Evolutionary conservation across 2,888 invertebrate species (phyloP), one percentile per base, ranked within the genome.

Genomic region (Silvanus unidentatus): DNA sequence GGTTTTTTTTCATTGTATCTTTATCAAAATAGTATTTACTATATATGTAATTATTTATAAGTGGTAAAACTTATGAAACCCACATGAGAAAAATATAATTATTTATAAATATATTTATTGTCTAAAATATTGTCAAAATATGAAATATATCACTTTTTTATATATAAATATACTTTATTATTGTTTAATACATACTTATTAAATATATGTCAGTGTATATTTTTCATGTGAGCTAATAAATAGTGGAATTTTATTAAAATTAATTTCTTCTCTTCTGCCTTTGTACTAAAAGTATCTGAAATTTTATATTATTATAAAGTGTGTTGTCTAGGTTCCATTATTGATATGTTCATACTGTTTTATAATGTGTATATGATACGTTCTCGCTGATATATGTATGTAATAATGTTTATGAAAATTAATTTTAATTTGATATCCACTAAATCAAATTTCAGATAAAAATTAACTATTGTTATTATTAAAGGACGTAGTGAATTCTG

Each of bases 91-190:
- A 50, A 46, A 45, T 48, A 47, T 49, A 45, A 47, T 50, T 50
- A 48, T 55, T 48, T 48, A 52, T 53, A 58, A 53, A 52, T 54
- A 55, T 54, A 52, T 56, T 58, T 64, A 65, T 64, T 64, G 64
- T 65, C 64, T 63, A 63, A 57, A 53, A 60, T 63, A 63, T 65
- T 64, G 63, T 64, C 64, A 58, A 10, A 58, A 63, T 61, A 62
- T 62, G 58, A 60, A 52, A 57, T 45, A 47, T 63, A 63, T 65
- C 64, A 65, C 63, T 55, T 58, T 51, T 47, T 45, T 52, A 47
- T 53, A 53, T 48, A 47, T 32, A 32, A 32, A 32, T 32, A 32
- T 32, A 45, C 49, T 52, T 46, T 43, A 36, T 44, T 42, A 30
- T 47, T 45, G 45, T 39, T 38, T 49, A 27, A 27, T 42, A 42